Conservation (phyloP, 1,140 invertebrate genomes). For the Battus philenor region DNA sequence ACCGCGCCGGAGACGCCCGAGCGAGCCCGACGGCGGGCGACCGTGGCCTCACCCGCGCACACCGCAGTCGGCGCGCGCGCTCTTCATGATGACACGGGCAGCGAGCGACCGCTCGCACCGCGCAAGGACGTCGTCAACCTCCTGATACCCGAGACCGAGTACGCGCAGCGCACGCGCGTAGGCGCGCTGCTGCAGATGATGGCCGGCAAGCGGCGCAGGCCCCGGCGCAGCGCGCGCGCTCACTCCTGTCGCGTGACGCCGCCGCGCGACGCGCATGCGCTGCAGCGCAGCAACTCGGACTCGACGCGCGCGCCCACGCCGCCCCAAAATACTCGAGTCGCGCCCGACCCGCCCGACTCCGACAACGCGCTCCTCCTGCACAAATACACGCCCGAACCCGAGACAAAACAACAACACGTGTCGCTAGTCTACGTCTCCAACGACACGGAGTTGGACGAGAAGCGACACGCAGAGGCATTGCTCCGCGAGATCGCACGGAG, state of each 20-base stretch:
- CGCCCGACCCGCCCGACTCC: slow-evolving; percentile 47
- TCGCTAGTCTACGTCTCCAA: slow-evolving; percentile 55
- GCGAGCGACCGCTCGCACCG: slow-evolving; percentile 32
- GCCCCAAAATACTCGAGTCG: slow-evolving; percentile 48
- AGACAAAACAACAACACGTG: slow-evolving; percentile 55
- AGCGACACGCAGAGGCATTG: slow-evolving; percentile 52
- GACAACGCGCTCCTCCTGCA: slow-evolving; percentile 58
- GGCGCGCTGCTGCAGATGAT: slow-evolving; percentile 53
- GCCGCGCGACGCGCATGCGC: slow-evolving; percentile 32
- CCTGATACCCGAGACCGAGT: slow-evolving; percentile 52
- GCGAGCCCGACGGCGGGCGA: slow-evolving; percentile 36
- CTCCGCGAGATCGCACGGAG: slow-evolving; percentile 56
- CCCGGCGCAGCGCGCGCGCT: slow-evolving; percentile 38
- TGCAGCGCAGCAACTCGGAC: slow-evolving; percentile 35
- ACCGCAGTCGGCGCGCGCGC: slow-evolving; percentile 43
- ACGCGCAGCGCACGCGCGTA: slow-evolving; percentile 51
- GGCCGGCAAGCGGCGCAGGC: slow-evolving; percentile 48
- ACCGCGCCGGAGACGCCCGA: slow-evolving; percentile 37
- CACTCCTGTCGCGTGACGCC: slow-evolving; percentile 38
- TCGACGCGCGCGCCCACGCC: slow-evolving; percentile 32
- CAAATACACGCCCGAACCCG: slow-evolving; percentile 50
- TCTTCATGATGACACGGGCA: slow-evolving; percentile 38
- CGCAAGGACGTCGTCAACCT: slow-evolving; percentile 67
- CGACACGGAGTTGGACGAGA: slow-evolving; percentile 46
- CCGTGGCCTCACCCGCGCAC: slow-evolving; percentile 19